These are phyloP conservation scores for Dendronephthya gigantea DNA, from an alignment of 64 coral and sea anemone genomes.

Conservation along the genomic window DNA sequence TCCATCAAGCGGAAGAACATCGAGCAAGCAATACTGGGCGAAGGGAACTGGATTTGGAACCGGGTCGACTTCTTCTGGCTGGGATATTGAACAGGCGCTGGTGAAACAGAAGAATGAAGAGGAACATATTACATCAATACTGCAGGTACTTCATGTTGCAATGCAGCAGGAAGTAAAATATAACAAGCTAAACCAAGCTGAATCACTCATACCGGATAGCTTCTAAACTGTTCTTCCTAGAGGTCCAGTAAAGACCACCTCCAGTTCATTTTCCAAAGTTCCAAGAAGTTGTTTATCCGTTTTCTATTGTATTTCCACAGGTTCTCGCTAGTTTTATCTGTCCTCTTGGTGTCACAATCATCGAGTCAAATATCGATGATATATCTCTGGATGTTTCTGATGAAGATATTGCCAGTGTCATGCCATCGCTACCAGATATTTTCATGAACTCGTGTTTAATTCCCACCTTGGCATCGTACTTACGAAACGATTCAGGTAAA, in stretches of 20 bases:
- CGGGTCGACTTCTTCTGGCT: conserved; percentile 83
- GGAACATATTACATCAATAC: conserved; percentile 78
- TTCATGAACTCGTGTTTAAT: conserved; percentile 68
- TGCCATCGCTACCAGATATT: conserved; percentile 34
- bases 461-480: conserved; percentile 76
- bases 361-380: background rate
- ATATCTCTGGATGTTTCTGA: background rate
- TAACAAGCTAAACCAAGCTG: too few species aligned
- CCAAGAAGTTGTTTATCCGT: background rate
- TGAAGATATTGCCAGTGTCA: conserved; percentile 26
- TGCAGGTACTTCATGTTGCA: too few species aligned
- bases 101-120: conserved; percentile 91
- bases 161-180: too few species aligned
- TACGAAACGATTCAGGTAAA: conserved; percentile 94
- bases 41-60: conserved; percentile 98
- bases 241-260: too few species aligned
- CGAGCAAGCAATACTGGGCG: conserved; percentile 94
- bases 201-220: too few species aligned
- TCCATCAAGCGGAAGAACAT: conserved; percentile 31
- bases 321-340: conserved; percentile 71
- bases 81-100: conserved; percentile 95
- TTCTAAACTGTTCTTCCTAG: background rate
- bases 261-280: too few species aligned
- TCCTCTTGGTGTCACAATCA: conserved; percentile 28
- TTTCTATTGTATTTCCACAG: conserved; percentile 28